Base-by-base conservation (phyloP, 2,113 vertebrate species). In the Cromileptes altivelis region DNA sequence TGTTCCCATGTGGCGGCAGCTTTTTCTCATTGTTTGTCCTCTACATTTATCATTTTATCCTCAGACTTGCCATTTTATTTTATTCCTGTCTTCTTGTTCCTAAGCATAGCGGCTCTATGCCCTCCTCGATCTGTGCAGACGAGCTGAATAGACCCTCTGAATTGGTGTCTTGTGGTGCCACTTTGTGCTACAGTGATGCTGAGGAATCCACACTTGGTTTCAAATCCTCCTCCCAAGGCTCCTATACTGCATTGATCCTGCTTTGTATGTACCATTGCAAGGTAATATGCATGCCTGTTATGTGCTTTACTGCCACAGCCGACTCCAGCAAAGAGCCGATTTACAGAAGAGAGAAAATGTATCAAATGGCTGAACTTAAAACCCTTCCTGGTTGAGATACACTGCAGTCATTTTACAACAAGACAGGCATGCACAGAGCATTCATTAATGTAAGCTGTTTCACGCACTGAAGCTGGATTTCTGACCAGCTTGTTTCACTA, bases 241-340 rank as follows among this genome's bases (percentile, higher is more conserved):
- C 72, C 71, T 58, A 78, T 60, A 45, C 75, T 21, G 70, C 88
- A 86, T 79, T 86, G 82, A 85, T 91, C 80, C 76, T 64, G 49
- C 85, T 78, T 80, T 77, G 73, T 85, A 67, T 86, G 77, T 77
- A 72, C 52, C 58, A 65, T 73, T 58, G 60, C 70, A 76, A 75
- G 74, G 78, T 81, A 86, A 61, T 87, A 82, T 88, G 70, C 70
- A 70, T 85, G 73, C 78, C 74, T 80, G 47, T 85, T 86, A 78
- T 81, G 72, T 83, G 67, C 62, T 65, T 64, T 52, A 70, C 69
- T 61, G 80, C 60, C 56, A 84, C 65, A 81, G 70, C 49, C 62
- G 61, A 81, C 61, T 77, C 50, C 1, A 64, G 74, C 2, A 8
- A 71, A 52, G 47, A 85, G 83, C 60, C 12, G 25, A 75, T 82